Percentiles rank a stretch among this genome's conserved stretches.
These are phyloP conservation scores for Cephus pulcher DNA, from an alignment of 2,888 invertebrate genomes.

Conservation along the genomic window DNA sequence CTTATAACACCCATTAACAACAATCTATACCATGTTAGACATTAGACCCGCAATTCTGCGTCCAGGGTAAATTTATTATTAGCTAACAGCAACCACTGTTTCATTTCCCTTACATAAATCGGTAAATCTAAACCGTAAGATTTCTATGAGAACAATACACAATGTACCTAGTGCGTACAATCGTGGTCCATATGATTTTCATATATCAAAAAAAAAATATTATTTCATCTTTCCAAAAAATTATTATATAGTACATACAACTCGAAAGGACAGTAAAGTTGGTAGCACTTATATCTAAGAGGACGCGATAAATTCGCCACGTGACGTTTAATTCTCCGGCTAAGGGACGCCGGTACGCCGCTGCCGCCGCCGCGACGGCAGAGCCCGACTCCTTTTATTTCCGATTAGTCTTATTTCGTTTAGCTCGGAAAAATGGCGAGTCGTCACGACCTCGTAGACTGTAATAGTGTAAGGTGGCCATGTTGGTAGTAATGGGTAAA, in stretches of 20 bases:
- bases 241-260: neutral
- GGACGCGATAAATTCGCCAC: constrained; percentile 6
- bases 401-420: constrained; percentile 10
- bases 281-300: neutral
- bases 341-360: neutral
- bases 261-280: neutral
- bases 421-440: neutral
- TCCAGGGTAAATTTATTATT: constrained; percentile 40
- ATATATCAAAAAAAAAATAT: neutral
- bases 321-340: constrained; percentile 2
- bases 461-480: neutral
- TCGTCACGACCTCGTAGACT: neutral
- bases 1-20: constrained; percentile 65
- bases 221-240: neutral
- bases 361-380: neutral
- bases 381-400: constrained; percentile 2
- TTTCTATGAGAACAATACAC: neutral
- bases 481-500: neutral
- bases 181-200: neutral
- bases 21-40: constrained; percentile 58
- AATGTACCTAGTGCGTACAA: neutral
- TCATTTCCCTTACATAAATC: neutral
- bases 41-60: constrained; percentile 39
- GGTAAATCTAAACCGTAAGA: neutral
- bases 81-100: constrained; percentile 8